phyloP scores from a whole-genome alignment of 2,888 invertebrate genomes.

The Sinelater perroti region DNA sequence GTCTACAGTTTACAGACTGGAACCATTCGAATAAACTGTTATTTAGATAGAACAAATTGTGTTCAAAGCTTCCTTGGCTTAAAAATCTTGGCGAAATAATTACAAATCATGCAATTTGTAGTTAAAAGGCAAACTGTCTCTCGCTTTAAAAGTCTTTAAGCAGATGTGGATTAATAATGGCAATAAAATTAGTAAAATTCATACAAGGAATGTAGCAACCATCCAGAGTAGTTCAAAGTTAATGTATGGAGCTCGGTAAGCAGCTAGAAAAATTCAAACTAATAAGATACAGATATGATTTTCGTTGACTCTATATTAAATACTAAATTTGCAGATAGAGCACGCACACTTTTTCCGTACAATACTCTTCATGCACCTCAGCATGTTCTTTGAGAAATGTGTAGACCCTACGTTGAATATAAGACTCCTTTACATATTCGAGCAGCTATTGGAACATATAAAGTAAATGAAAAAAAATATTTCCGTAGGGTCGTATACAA shows the following conservation, averaged over 20 bases:
- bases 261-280: constrained; percentile 97
- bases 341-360: constrained; percentile 85
- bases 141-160: constrained; percentile 92
- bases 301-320: constrained; percentile 91
- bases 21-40: constrained; percentile 95
- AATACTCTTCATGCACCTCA: constrained; percentile 89
- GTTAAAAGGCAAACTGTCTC: constrained; percentile 91
- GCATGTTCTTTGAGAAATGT: constrained; percentile 84
- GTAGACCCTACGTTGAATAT: constrained; percentile 82
- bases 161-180: constrained; percentile 99
- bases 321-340: constrained; percentile 91
- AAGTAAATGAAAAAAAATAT: constrained; percentile 99
- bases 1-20: constrained; percentile 81
- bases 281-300: constrained; percentile 97
- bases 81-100: constrained; percentile 68
- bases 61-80: constrained; percentile 95
- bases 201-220: constrained; percentile 99
- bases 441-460: constrained; percentile 95
- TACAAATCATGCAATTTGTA: constrained; percentile 69
- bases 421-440: constrained; percentile 75
- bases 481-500: constrained; percentile 96
- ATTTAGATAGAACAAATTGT: constrained; percentile 97
- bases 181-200: constrained; percentile 98
- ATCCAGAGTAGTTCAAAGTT: constrained; percentile 96
- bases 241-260: constrained; percentile 97